A percentile compares a stretch with the other conserved stretches of the same genome.
Conservation (phyloP, 1,140 invertebrate species). For the silkworm (Bombyx mori) region ASM3026992v2 NC_085118.1:9446001-9446500, state of each 20-base stretch:
- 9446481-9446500: constrained; percentile 73
- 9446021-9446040: constrained; percentile 77
- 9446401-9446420: constrained; percentile 79
- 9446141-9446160: constrained; percentile 71
- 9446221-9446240: too few species aligned
- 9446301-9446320: constrained; percentile 76
- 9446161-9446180: constrained; percentile 69
- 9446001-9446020: constrained; percentile 73
- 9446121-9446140: constrained; percentile 81
- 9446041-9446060: constrained; percentile 78
- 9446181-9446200: constrained; percentile 61
- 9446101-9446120: constrained; percentile 78
- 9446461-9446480: constrained; percentile 60
- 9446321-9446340: constrained; percentile 78
- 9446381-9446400: constrained; percentile 76
- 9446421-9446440: constrained; percentile 60
- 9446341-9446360: constrained; percentile 85
- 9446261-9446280: constrained; percentile 74
- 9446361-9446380: constrained; percentile 82
- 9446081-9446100: constrained; percentile 55
- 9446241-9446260: constrained; percentile 42
- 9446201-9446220: constrained; percentile 43
- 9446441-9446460: constrained; percentile 56
- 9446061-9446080: constrained; percentile 41
- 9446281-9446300: constrained; percentile 74